Conservation (phyloP, 2,113 vertebrate species). For the Pongo pygmaeus region DNA sequence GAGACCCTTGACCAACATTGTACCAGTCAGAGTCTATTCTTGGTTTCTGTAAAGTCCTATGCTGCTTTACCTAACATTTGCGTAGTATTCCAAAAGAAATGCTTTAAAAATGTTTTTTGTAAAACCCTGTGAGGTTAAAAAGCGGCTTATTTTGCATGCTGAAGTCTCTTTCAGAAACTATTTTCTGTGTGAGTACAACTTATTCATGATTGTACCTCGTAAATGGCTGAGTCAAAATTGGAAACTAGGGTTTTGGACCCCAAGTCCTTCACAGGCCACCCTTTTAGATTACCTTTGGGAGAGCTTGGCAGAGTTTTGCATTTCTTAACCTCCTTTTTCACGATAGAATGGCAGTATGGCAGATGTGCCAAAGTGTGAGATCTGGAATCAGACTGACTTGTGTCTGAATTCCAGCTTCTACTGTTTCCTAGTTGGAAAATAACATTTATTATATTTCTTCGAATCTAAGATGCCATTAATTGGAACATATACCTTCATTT, state of each 20-base stretch:
- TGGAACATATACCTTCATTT: background rate
- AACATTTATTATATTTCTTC: background rate
- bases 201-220: background rate
- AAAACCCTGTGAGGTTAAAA: background rate
- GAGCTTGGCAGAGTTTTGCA: background rate
- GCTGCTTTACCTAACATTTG: background rate
- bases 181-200: background rate
- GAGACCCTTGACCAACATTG: background rate
- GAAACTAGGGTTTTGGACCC: background rate
- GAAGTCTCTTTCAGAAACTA: background rate
- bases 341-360: background rate
- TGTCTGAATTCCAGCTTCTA: background rate
- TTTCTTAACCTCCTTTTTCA: background rate
- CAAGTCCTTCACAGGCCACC: background rate
- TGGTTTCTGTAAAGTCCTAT: background rate
- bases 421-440: background rate
- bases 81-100: background rate
- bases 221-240: slow-evolving; percentile 1
- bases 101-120: background rate
- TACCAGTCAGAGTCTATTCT: background rate
- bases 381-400: background rate
- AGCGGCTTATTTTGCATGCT: background rate
- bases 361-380: background rate
- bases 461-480: background rate
- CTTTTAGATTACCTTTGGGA: background rate